phyloP scores from a whole-genome alignment of 1,140 invertebrate genomes.

The Caenorhabditis briggsae region DNA sequence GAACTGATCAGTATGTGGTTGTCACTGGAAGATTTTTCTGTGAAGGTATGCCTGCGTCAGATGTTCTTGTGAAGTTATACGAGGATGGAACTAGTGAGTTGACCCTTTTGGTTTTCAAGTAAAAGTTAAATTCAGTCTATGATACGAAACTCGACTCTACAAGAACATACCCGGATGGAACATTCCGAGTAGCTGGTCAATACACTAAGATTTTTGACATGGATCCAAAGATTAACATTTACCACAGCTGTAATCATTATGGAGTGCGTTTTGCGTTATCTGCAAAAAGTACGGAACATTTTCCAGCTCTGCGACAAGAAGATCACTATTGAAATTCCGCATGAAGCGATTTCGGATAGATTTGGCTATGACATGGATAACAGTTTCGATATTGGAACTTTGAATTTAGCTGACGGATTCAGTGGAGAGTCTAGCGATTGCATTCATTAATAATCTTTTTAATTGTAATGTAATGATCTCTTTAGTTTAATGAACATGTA shows the following conservation, averaged over 20 bases:
- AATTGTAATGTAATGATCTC: neutral
- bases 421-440: conserved; percentile 73
- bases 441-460: conserved; percentile 63
- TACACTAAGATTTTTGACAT: conserved; percentile 74
- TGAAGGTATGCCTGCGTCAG: conserved; percentile 69
- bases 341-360: conserved; percentile 70
- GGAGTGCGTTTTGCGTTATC: neutral
- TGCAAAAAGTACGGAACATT: neutral
- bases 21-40: conserved; percentile 71
- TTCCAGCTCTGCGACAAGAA: conserved; percentile 65
- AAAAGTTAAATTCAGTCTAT: conserved; percentile 57
- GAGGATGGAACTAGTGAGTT: conserved; percentile 64
- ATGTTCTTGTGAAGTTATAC: conserved; percentile 75
- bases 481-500: neutral
- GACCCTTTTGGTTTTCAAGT: neutral
- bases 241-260: conserved; percentile 74
- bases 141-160: conserved; percentile 74
- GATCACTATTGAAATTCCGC: conserved; percentile 71
- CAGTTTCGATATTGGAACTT: conserved; percentile 70
- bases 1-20: conserved; percentile 66
- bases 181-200: conserved; percentile 69
- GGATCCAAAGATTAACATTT: conserved; percentile 76
- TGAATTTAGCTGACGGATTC: conserved; percentile 72
- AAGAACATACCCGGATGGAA: conserved; percentile 69
- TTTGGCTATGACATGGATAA: conserved; percentile 50